phyloP scores from a whole-genome alignment of 2,113 vertebrate genomes.

The Pholis gunnellus region DNA sequence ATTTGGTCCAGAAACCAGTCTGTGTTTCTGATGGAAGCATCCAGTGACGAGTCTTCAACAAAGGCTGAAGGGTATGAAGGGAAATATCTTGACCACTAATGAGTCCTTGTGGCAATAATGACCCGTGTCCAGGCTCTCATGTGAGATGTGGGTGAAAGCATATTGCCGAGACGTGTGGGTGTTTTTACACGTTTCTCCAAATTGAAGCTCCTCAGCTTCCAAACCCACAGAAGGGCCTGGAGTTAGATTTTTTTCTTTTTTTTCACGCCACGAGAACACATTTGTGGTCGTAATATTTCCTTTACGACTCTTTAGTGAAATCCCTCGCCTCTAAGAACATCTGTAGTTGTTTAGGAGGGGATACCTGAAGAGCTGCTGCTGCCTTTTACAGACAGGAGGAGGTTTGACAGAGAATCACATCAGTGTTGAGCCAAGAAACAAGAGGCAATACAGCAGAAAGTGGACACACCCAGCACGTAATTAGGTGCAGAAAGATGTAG shows the following conservation, averaged over 20 bases:
- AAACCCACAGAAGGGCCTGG: constrained; percentile 52
- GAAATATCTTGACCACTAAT: constrained; percentile 64
- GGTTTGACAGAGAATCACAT: constrained; percentile 4
- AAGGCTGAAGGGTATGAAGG: constrained; percentile 33
- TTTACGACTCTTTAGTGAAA: constrained; percentile 49
- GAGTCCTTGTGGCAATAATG: constrained; percentile 37
- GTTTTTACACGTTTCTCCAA: constrained; percentile 38
- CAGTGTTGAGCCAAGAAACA: constrained; percentile 9
- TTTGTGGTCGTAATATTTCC: constrained; percentile 67
- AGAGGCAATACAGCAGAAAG: not conserved
- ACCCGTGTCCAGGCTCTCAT: constrained; percentile 32
- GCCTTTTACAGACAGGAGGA: constrained; percentile 6
- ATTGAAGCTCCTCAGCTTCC: constrained; percentile 46
- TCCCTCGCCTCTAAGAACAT: constrained; percentile 41
- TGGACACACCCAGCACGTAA: not conserved
- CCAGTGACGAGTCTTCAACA: constrained; percentile 39
- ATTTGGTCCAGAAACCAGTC: not conserved
- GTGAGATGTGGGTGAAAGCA: constrained; percentile 27
- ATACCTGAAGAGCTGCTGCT: constrained; percentile 23
- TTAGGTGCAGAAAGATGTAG: not conserved
- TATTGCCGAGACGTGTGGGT: constrained; percentile 30
- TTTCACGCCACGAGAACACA: constrained; percentile 45
- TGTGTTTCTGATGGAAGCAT: constrained; percentile 16
- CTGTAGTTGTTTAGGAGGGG: constrained; percentile 34
- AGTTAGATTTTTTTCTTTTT: constrained; percentile 14